Percentiles rank a stretch among this genome's conserved stretches.
Evolutionary conservation across 2,113 vertebrate genomes (phyloP).

Genomic region (Melierax canorus): DNA sequence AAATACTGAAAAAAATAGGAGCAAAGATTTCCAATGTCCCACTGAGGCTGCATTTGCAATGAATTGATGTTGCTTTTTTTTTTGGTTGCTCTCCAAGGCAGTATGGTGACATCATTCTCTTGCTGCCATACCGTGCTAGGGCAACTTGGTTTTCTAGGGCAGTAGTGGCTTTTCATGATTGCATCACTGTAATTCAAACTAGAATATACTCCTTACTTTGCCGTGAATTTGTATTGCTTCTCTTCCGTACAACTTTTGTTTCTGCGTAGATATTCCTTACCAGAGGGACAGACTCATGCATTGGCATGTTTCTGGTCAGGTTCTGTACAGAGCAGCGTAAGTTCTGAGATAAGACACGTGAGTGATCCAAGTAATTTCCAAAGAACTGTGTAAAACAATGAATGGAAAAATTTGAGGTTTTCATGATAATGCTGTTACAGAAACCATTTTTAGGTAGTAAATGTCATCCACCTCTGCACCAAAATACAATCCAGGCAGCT

Average conservation of each 20-base stretch:
- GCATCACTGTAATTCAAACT: not conserved
- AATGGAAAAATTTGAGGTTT: constrained; percentile 15
- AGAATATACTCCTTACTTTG: not conserved
- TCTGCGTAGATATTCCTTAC: not conserved
- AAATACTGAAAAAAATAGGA: not conserved
- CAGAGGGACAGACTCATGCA: constrained; percentile 15
- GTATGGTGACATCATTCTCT: not conserved
- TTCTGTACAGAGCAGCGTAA: constrained; percentile 39
- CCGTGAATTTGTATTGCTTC: accelerated
- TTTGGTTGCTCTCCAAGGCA: not conserved
- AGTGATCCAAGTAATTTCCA: constrained; percentile 58
- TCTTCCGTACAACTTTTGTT: not conserved
- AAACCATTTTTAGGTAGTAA: not conserved
- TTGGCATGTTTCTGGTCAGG: constrained; percentile 33
- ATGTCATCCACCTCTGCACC: not conserved
- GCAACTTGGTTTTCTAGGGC: not conserved
- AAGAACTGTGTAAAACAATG: constrained; percentile 49
- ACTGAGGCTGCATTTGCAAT: not conserved
- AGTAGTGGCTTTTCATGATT: not conserved
- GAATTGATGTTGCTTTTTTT: not conserved
- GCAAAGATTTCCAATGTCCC: not conserved
- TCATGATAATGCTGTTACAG: constrained; percentile 52
- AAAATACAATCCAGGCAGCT: not conserved
- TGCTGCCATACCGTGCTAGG: not conserved
- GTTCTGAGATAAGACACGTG: constrained; percentile 25